phyloP scores from a whole-genome alignment of 2,797 vertebrate species.

The Huso huso region DNA sequence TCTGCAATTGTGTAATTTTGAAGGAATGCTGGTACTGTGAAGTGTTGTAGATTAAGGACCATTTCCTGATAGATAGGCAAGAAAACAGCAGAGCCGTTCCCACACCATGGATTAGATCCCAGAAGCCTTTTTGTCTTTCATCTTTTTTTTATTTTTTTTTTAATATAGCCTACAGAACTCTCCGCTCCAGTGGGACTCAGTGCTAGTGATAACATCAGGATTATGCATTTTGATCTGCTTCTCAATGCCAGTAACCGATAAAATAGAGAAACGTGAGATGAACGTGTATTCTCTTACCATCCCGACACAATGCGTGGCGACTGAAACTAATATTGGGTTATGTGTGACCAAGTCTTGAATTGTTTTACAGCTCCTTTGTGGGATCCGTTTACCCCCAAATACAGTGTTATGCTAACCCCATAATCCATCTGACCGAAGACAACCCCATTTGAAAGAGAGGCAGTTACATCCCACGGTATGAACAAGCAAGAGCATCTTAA shows the following conservation, averaged over 20 bases:
- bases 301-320: background rate
- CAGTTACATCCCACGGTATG: slow-evolving; percentile 7
- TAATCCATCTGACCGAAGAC: background rate
- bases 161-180: too few relatives aligned
- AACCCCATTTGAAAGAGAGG: slow-evolving; percentile 2
- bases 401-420: background rate
- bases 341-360: background rate
- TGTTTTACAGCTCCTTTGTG: background rate
- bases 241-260: background rate
- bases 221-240: background rate
- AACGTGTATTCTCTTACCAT: slow-evolving; percentile 1
- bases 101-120: slow-evolving; percentile 39
- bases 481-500: background rate
- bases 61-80: slow-evolving; percentile 70
- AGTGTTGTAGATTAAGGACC: slow-evolving; percentile 61
- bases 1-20: slow-evolving; percentile 69
- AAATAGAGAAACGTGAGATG: slow-evolving; percentile 3
- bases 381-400: background rate
- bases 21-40: slow-evolving; percentile 67
- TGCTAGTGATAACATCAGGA: slow-evolving; percentile 1
- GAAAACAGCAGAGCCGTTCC: slow-evolving; percentile 53
- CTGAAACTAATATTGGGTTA: slow-evolving; percentile 3
- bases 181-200: slow-evolving; percentile 8
- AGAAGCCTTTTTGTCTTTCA: background rate
- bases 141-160: background rate